A percentile compares a stretch with the other conserved stretches of the same genome.
phyloP scores from a whole-genome alignment of 1,140 invertebrate genomes.

The Bombus affinis region DNA sequence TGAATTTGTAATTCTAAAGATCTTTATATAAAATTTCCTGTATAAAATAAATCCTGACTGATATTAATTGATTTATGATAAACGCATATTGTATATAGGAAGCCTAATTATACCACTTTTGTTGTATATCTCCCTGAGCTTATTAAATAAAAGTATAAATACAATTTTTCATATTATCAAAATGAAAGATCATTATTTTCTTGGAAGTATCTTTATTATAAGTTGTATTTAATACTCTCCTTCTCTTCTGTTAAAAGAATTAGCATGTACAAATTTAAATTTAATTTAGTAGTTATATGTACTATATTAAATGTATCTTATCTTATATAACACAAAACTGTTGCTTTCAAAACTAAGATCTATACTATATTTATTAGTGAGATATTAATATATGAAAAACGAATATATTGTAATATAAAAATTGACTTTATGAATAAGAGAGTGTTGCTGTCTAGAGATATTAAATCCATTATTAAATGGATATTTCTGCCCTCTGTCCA shows the following conservation, averaged over 20 bases:
- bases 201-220: not conserved
- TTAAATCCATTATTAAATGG: not conserved
- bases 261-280: not conserved
- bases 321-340: not conserved
- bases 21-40: slow-evolving; percentile 14
- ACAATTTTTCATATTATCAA: slow-evolving; percentile 43
- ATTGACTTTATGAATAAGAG: not conserved
- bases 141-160: not conserved
- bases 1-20: slow-evolving; percentile 31
- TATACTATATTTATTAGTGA: not conserved
- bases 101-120: slow-evolving; percentile 10
- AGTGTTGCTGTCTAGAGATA: too few relatives aligned
- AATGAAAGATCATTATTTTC: slow-evolving; percentile 48
- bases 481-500: not conserved
- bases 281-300: not conserved
- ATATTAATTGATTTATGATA: slow-evolving; percentile 2
- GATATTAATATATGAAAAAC: not conserved
- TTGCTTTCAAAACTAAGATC: not conserved
- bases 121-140: slow-evolving; percentile 32
- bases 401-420: not conserved
- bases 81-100: not conserved
- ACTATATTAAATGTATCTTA: not conserved
- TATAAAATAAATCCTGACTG: slow-evolving; percentile 18
- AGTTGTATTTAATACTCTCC: not conserved
- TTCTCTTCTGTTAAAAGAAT: not conserved